These are phyloP conservation scores for Drosophila asahinai DNA, from an alignment of 1,140 invertebrate species.

Conservation along the genomic window DNA sequence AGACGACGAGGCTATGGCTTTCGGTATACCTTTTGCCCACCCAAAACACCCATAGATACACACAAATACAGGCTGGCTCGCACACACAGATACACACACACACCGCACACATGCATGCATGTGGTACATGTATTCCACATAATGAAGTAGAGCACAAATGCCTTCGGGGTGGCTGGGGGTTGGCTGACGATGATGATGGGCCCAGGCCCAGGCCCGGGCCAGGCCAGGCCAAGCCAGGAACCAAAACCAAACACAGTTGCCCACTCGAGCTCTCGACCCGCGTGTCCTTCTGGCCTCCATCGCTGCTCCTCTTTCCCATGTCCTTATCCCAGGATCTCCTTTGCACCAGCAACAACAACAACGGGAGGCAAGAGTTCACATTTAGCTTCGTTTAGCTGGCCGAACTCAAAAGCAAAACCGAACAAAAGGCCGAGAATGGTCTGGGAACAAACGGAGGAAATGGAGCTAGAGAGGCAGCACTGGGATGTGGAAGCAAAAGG, in stretches of 20 bases:
- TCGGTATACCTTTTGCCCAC: conserved; percentile 36
- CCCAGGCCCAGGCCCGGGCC: neutral
- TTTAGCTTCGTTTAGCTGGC: conserved; percentile 46
- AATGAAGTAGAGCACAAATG: conserved; percentile 76
- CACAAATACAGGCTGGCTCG: conserved; percentile 12
- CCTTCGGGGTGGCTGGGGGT: conserved; percentile 32
- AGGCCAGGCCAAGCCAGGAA: conserved; percentile 5
- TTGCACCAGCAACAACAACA: conserved; percentile 34
- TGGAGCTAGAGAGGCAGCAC: neutral
- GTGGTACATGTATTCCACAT: conserved; percentile 61
- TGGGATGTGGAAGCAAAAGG: neutral
- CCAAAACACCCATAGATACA: conserved; percentile 33
- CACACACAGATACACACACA: conserved; percentile 13
- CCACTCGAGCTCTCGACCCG: conserved; percentile 42
- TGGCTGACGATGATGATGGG: conserved; percentile 30
- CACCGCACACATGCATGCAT: conserved; percentile 26
- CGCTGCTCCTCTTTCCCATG: neutral
- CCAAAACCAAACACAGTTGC: conserved; percentile 55
- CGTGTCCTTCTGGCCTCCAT: neutral
- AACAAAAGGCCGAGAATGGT: conserved; percentile 11
- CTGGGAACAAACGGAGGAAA: conserved; percentile 9
- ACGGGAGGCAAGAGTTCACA: conserved; percentile 50
- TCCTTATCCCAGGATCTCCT: conserved; percentile 27
- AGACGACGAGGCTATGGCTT: conserved; percentile 44
- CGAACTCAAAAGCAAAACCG: conserved; percentile 19